Evolutionary conservation across 2,888 invertebrate genomes (phyloP), one percentile per base, ranked within the genome.

Genomic region (Tenthredo scrophulariae): DNA sequence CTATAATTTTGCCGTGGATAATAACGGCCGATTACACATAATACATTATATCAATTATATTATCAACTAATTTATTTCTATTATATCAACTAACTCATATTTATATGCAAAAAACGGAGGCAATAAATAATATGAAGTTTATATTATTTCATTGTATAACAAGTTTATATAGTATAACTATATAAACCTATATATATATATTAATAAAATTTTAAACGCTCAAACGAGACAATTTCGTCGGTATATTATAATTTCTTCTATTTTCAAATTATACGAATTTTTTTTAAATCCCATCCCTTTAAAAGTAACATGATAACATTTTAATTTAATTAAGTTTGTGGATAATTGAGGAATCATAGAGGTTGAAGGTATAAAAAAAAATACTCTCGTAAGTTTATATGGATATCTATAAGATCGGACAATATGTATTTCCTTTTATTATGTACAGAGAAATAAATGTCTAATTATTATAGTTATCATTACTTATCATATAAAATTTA

Each of bases 51-150:
- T 46, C 3, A 46, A 15, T 15, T 46, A 46, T 50, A 50, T 50
- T 18, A 1, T 18, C 50, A n/a, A 50, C 62, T 62, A 62, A 62
- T 62, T 62, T 62, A 62, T 26, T 62, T 10, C 58, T 22, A 58
- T 22, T 18, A 13, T 46, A 46, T 58, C 62, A 62, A 50, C 62
- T 62, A 62, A 62, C 62, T 62, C 13, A 62, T 62, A 22, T 29
- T 29, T 37, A 37, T 1, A 2, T 13, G 10, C 9, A 5, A 62
- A 62, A 62, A 62, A 2, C 62, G 62, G 37, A 62, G 22, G 62
- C 62, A 62, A 62, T 62, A 62, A 62, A 62, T 26, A 62, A 26
- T 62, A 62, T 62, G 13, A 62, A 62, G 10, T 62, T 62, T 62
- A 26, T 62, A 62, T 62, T 26, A 26, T 62, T 62, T n/a, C 22